Evolutionary conservation across 2,113 vertebrate genomes (phyloP).

Genomic region (Cyanistes caeruleus): DNA sequence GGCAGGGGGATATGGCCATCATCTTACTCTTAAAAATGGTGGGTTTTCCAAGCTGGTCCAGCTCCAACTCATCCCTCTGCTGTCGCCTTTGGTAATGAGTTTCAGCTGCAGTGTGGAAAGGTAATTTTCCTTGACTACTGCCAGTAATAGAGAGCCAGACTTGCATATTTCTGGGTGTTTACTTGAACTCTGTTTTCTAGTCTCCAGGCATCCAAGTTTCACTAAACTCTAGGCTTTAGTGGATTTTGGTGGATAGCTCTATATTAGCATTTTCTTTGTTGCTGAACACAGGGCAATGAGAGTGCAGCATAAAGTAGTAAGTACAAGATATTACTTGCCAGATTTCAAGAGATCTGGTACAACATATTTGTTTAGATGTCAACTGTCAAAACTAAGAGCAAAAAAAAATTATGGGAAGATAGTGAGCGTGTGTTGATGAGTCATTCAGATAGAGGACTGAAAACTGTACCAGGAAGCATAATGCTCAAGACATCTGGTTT

Average conservation of each 20-base stretch:
- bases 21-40: background rate
- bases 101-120: constrained; percentile 61
- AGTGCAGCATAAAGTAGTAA: background rate
- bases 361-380: background rate
- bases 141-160: constrained; percentile 43
- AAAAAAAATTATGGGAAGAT: background rate
- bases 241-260: background rate
- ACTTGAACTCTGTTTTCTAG: constrained; percentile 52
- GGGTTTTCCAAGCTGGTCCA: background rate
- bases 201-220: constrained; percentile 36
- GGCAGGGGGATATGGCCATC: background rate
- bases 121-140: constrained; percentile 66
- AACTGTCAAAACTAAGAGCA: constrained; percentile 1
- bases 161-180: constrained; percentile 59
- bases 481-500: constrained; percentile 18
- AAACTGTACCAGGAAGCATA: constrained; percentile 3
- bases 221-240: background rate
- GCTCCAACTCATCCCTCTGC: constrained; percentile 43
- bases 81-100: constrained; percentile 30
- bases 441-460: background rate
- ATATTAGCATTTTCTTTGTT: background rate
- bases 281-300: background rate
- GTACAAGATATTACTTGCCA: background rate
- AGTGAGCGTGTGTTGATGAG: background rate
- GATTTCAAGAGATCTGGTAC: constrained; percentile 7